These are phyloP conservation scores for Catharus bicknelli DNA, from an alignment of 2,113 vertebrate genomes.

Conservation along the genomic window DNA sequence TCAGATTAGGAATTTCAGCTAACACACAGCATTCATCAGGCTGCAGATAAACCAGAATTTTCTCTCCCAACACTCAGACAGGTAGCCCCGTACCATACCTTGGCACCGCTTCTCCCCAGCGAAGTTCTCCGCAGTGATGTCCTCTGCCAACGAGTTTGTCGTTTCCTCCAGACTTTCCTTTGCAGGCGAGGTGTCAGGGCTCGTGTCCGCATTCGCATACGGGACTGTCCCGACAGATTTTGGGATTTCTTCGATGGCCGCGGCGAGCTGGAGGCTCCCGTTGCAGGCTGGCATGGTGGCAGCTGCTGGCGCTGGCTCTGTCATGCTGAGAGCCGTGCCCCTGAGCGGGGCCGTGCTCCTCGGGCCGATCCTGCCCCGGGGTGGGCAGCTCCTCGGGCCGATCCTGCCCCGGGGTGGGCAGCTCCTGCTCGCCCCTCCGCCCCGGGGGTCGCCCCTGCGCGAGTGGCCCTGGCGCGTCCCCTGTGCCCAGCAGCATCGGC, in stretches of 20 bases:
- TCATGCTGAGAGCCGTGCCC: conserved; percentile 61
- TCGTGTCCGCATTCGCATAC: neutral
- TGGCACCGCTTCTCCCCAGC: neutral
- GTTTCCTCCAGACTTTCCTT: conserved; percentile 7
- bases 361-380: neutral
- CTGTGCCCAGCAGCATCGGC: neutral
- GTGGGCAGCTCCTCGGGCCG: neutral
- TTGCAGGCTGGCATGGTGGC: conserved; percentile 53
- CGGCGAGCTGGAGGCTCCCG: conserved; percentile 45
- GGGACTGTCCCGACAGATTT: neutral
- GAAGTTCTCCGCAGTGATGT: neutral
- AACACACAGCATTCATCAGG: accelerated
- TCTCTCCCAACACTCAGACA: neutral
- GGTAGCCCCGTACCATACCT: conserved; percentile 58
- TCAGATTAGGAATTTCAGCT: neutral
- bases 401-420: neutral
- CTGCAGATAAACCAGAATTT: neutral
- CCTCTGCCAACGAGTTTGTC: neutral
- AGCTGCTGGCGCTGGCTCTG: conserved; percentile 37
- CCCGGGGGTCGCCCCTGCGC: neutral
- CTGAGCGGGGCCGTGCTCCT: neutral
- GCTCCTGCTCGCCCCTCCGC: neutral
- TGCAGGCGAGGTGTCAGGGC: neutral
- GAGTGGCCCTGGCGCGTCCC: neutral
- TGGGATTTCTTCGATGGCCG: conserved; percentile 42